Percentiles rank a stretch among this genome's conserved stretches.
phyloP scores from a whole-genome alignment of 2,113 vertebrate species.

The Chaetodon trifascialis region DNA sequence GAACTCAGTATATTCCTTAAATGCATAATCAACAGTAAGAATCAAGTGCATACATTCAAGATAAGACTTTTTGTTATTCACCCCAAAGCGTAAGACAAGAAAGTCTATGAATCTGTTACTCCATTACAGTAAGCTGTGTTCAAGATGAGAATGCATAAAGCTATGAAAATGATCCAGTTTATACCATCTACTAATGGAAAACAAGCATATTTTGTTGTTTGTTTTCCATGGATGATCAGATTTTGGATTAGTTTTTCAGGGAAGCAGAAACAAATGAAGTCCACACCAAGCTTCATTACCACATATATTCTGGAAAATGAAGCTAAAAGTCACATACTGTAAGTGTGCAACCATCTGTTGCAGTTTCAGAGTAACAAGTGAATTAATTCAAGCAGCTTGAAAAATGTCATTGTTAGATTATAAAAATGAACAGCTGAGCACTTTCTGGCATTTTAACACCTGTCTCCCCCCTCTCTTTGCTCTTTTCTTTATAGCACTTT shows the following conservation, averaged over 20 bases:
- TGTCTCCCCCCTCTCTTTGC: neutral
- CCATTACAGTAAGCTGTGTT: neutral
- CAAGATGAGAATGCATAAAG: neutral
- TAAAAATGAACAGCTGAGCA: neutral
- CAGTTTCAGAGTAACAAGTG: neutral
- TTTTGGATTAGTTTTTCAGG: conserved; percentile 10
- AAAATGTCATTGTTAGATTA: conserved; percentile 9
- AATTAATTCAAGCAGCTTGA: conserved; percentile 2
- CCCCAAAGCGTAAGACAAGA: too few relatives aligned
- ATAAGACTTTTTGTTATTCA: neutral
- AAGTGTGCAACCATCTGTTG: neutral
- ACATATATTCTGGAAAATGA: neutral
- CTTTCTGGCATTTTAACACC: neutral
- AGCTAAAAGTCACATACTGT: neutral
- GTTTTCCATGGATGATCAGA: neutral
- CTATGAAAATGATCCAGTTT: neutral
- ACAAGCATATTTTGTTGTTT: neutral
- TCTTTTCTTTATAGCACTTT: conserved; percentile 89
- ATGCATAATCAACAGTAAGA: neutral
- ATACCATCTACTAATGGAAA: neutral
- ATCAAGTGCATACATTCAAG: neutral
- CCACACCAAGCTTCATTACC: conserved; percentile 5
- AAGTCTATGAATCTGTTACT: neutral
- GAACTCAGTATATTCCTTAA: neutral
- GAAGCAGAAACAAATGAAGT: neutral